Percentiles rank a stretch among this genome's conserved stretches.
These are phyloP conservation scores for Spongilla lacustris DNA, from an alignment of 37 sponge, comb jelly and placozoan genomes.

Conservation along the genomic window DNA sequence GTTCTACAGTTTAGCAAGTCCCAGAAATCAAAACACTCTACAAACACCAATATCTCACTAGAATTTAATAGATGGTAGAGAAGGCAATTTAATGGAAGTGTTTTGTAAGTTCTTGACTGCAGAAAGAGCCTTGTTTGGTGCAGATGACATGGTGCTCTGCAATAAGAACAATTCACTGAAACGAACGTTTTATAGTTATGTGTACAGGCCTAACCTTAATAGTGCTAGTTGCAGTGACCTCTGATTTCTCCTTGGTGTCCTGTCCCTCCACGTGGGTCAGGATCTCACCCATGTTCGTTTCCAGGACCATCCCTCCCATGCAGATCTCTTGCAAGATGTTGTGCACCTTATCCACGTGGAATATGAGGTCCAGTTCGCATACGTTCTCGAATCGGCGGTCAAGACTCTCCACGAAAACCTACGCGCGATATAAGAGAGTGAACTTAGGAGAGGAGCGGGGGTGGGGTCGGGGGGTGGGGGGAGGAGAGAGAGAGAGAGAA, in stretches of 20 bases:
- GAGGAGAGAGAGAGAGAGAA: neutral
- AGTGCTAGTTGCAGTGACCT: constrained; percentile 59
- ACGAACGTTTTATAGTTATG: neutral
- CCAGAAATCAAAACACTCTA: neutral
- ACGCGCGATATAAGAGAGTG: neutral
- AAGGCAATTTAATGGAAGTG: constrained; percentile 30
- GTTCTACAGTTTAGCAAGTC: neutral
- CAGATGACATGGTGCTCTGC: constrained; percentile 80
- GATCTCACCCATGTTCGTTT: constrained; percentile 95
- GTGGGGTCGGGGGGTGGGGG: neutral
- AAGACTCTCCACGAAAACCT: constrained; percentile 99
- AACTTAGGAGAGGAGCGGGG: neutral
- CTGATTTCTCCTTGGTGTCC: constrained; percentile 91
- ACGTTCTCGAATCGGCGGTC: constrained; percentile 99
- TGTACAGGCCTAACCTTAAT: constrained; percentile 42
- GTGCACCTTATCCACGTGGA: constrained; percentile 97
- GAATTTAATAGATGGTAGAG: neutral
- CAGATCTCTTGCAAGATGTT: constrained; percentile 95
- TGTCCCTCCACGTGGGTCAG: constrained; percentile 91
- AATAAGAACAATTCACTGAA: neutral
- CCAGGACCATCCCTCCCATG: constrained; percentile 99
- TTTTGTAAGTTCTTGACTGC: constrained; percentile 92
- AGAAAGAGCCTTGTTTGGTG: constrained; percentile 88
- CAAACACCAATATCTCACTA: neutral
- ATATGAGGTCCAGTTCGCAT: constrained; percentile 98